Base-by-base conservation (phyloP, 2,888 invertebrate genomes). In the Creontiades dilutus region DNA sequence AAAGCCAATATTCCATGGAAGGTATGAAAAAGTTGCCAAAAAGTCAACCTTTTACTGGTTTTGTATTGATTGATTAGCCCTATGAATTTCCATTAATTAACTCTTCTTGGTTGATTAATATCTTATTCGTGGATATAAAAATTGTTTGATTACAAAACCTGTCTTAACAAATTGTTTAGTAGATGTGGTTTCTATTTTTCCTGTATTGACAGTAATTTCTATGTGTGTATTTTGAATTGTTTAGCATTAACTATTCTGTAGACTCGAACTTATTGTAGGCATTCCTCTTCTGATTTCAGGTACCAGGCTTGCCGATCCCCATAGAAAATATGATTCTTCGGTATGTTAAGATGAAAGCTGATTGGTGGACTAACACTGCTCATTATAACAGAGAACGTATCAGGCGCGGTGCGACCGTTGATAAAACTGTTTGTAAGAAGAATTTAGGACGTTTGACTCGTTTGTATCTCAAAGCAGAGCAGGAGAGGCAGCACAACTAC, bases 1-100 rank as follows among this genome's bases (percentile, higher is more conserved):
- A 99, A 99, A 93, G 99, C 99, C 0, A 99, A 99, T 93, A 99
- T 99, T 92, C 99, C 99, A 0, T 99, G 99, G 99, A 99, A 99
- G 95, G 98, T 96, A 92, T 91, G 92, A 7, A 37, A 37, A 4
- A 37, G 3, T 37, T 37, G 2, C 61, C 37, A 37, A n/a, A n/a
- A n/a, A n/a, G n/a, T 37, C 7, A 37, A 2, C 7, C 7, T 37
- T 37, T 37, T 37, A 4, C 37, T 37, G 37, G 7, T 37, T 37
- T 37, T 37, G n/a, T n/a, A n/a, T n/a, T n/a, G n/a, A n/a, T 37
- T 37, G 37, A 7, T 37, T 37, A 37, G 2, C 7, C 7, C 7
- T 37, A 37, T 37, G 37, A 37, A 37, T 7, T 4, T 37, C 37
- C 37, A 37, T 37, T 37, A 37, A 37, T 37, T 37, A 4, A 37